Conservation (phyloP, 2,113 vertebrate species). For the Mustelus asterias region DNA sequence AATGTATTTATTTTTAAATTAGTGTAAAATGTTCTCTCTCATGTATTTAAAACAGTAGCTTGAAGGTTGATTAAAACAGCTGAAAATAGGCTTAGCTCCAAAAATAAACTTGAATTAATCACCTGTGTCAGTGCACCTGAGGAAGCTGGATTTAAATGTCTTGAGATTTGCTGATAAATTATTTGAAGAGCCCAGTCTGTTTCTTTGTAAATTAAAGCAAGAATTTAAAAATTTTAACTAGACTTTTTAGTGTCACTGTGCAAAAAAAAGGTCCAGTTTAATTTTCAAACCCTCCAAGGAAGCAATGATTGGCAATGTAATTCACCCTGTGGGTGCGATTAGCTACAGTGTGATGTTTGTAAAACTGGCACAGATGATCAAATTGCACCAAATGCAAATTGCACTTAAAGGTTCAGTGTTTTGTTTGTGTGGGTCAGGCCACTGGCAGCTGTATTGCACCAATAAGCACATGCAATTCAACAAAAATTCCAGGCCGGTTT, state of each 20-base stretch:
- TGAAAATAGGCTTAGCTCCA: not conserved
- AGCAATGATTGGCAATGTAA: not conserved
- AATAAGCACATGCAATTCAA: not conserved
- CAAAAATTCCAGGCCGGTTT: not conserved
- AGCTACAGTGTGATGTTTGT: not conserved
- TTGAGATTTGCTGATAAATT: not conserved
- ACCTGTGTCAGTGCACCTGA: not conserved
- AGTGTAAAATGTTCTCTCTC: not conserved
- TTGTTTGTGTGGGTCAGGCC: not conserved
- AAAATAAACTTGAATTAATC: not conserved
- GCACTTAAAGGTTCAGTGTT: not conserved
- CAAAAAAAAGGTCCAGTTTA: too few relatives aligned
- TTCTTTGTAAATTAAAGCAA: not conserved
- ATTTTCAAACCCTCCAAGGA: not conserved
- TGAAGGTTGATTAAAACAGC: not conserved
- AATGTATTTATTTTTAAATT: not conserved
- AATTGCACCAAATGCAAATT: not conserved
- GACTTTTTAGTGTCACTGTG: not conserved
- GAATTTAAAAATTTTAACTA: not conserved
- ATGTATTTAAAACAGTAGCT: not conserved
- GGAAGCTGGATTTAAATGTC: not conserved
- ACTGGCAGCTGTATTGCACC: not conserved
- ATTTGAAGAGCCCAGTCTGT: not conserved
- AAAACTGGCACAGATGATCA: not conserved
- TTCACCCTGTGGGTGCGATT: not conserved